Base-by-base conservation (phyloP, 1,140 invertebrate genomes). In the Cyclina sinensis region DNA sequence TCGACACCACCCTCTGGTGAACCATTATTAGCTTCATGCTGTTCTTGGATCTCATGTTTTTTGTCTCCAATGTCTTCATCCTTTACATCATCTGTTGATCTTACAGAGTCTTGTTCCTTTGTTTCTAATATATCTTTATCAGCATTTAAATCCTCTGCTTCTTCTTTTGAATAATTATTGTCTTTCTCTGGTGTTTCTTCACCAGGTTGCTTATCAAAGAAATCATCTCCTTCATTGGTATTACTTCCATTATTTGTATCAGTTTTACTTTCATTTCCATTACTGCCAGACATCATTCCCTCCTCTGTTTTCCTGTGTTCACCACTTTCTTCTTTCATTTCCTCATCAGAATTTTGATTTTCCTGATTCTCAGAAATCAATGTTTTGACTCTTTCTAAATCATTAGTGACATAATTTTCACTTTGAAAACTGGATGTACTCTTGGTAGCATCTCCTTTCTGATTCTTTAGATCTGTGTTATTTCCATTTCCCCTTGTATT, bases 361-460 rank as follows among this genome's bases (percentile, higher is more conserved):
- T n/a, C n/a, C 30, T 57, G 48, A 48, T 89, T 82, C 62, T 89
- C 88, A 32, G 74, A 80, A 11, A 89, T 76, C 37, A 88, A 27
- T 51, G 86, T 88, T 35, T 82, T 82, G 16, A 88, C 86, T 43
- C 80, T 82, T 59, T 88, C 86, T 30, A 88, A 57, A 62, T 83
- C 86, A 88, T 54, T 80, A n/a, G 35, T 59, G 12, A 51, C n/a
- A 84, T 24, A 35, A 21, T 62, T 70, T 7, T 48, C 30, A 62
- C 68, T 83, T 5, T 82, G 39, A 5, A 46, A 74, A 76, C 80
- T 83, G 5, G 46, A 27, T 3, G 24, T 43, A 74, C 78, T 88
- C 51, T 68, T 80, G 9, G 48, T 37, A n/a, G n/a, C 14, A 14
- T 5, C 21, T 14, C 37, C 37, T 86, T 84, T 84, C 65, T 84